Conservation (phyloP, 2,113 vertebrate genomes). For the Limnothrissa miodon region DNA sequence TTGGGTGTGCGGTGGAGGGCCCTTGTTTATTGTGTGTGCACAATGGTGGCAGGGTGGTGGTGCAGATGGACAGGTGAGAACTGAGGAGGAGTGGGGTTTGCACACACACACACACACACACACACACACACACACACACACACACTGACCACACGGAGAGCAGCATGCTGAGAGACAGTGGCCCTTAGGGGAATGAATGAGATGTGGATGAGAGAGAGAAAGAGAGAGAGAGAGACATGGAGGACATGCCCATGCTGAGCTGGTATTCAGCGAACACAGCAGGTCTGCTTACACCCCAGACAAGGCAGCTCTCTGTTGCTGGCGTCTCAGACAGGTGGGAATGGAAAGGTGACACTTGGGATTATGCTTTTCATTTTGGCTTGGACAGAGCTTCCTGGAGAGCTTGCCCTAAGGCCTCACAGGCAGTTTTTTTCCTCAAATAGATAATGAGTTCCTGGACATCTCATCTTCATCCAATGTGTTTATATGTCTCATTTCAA, state of each 20-base stretch:
- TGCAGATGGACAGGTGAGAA: slow-evolving; percentile 31
- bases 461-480: not conserved
- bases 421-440: too few species aligned
- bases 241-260: not conserved
- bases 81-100: not conserved
- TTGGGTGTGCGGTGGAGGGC: slow-evolving; percentile 29
- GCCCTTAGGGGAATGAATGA: not conserved
- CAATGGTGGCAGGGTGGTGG: not conserved
- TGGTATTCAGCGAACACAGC: not conserved
- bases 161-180: slow-evolving; percentile 13
- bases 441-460: not conserved
- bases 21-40: slow-evolving; percentile 27
- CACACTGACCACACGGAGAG: slow-evolving; percentile 19
- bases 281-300: not conserved
- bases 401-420: not conserved
- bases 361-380: not conserved
- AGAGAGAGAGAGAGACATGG: not conserved
- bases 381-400: not conserved
- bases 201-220: too few species aligned
- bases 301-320: not conserved
- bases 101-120: too few species aligned
- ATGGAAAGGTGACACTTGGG: not conserved
- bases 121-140: not conserved
- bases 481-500: not conserved
- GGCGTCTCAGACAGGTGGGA: not conserved